Percentiles rank a stretch among this genome's conserved stretches.
phyloP scores from a whole-genome alignment of 1,140 invertebrate species.

The Scaptomyza pallida region DNA sequence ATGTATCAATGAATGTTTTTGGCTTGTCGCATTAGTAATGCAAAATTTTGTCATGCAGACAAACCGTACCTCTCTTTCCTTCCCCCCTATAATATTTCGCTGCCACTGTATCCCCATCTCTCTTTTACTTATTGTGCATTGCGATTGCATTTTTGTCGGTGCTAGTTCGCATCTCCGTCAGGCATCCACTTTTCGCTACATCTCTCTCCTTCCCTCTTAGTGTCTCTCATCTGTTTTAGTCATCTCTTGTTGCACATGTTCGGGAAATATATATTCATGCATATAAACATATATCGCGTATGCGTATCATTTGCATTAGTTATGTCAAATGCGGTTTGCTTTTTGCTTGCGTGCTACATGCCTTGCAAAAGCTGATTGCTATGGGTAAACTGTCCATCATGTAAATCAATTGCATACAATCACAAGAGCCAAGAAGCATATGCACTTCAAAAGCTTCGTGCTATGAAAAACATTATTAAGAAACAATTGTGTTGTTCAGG shows the following conservation, averaged over 20 bases:
- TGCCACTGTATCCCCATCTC: background rate
- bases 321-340: conserved; percentile 3
- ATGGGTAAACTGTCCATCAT: conserved; percentile 3
- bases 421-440: no score
- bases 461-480: no score
- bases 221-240: no score
- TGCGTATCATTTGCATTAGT: conserved; percentile 27
- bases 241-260: background rate
- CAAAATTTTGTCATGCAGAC: conserved; percentile 64
- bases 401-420: background rate
- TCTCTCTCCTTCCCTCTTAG: background rate
- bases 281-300: conserved; percentile 6
- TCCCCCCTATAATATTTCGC: background rate
- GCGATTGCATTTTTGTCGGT: conserved; percentile 70
- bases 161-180: background rate
- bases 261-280: background rate
- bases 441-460: no score
- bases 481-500: no score
- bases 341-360: background rate
- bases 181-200: no score
- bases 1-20: conserved; percentile 70
- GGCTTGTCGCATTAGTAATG: conserved; percentile 75
- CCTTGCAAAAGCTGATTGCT: conserved; percentile 52
- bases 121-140: conserved; percentile 14
- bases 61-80: background rate